phyloP scores from a whole-genome alignment of 2,113 vertebrate genomes.

The Ceuthmochares aereus region DNA sequence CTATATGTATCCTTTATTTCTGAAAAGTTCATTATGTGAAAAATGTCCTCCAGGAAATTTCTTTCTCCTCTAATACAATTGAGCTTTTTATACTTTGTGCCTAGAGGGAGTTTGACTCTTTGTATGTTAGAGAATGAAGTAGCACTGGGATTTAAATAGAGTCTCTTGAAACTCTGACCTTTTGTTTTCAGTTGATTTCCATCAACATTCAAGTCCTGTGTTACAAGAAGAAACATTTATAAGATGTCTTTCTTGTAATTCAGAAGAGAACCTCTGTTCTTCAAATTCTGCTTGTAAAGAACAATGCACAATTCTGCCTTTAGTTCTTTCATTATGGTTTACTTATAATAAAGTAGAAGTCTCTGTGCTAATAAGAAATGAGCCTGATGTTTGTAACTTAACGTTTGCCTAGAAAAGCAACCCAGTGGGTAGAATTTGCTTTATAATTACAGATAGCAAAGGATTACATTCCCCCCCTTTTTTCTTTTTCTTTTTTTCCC shows the following conservation, averaged over 20 bases:
- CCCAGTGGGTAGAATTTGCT: neutral
- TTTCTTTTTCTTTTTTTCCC: no score
- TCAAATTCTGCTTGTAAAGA: neutral
- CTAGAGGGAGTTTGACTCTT: slow-evolving; percentile 34
- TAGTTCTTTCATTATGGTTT: neutral
- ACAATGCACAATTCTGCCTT: neutral
- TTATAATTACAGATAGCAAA: slow-evolving; percentile 1
- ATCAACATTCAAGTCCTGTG: slow-evolving; percentile 55
- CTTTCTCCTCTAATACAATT: slow-evolving; percentile 38
- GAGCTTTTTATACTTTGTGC: slow-evolving; percentile 51
- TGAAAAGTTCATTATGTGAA: slow-evolving; percentile 45
- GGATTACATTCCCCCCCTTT: neutral
- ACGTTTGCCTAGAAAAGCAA: neutral
- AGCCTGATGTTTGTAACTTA: neutral
- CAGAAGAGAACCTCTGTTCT: slow-evolving; percentile 12
- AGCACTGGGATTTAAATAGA: slow-evolving; percentile 66
- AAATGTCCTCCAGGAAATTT: slow-evolving; percentile 36
- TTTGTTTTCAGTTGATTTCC: slow-evolving; percentile 63
- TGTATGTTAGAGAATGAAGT: slow-evolving; percentile 48
- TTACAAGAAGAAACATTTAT: slow-evolving; percentile 53
- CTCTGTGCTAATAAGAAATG: neutral
- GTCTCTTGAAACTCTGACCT: slow-evolving; percentile 48
- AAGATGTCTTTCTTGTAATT: slow-evolving; percentile 22
- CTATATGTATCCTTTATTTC: slow-evolving; percentile 2
- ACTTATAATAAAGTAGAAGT: neutral